Percentiles rank a stretch among this genome's conserved stretches.
Conservation (phyloP, 2,888 invertebrate genomes). For the Ennomos fuscantarius region DNA sequence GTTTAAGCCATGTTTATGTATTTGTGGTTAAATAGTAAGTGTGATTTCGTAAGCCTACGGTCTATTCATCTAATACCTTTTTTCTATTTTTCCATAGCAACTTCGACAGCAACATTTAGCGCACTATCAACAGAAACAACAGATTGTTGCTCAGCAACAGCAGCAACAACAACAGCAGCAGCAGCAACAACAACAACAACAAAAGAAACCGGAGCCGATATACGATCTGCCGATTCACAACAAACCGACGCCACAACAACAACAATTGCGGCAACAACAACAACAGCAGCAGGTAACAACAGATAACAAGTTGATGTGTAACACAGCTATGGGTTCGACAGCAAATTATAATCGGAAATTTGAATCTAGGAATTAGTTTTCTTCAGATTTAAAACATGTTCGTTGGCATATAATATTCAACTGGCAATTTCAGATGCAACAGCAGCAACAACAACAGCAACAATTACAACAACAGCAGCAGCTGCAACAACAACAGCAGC, state of each 20-base stretch:
- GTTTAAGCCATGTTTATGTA: too few species aligned
- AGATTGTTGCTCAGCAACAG: conserved; percentile 37
- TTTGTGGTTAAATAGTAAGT: too few species aligned
- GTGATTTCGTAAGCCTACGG: too few species aligned
- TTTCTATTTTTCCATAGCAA: conserved; percentile 45
- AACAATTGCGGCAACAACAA: conserved; percentile 44
- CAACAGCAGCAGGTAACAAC: conserved; percentile 40
- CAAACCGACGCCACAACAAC: conserved; percentile 70
- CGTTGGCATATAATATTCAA: too few species aligned
- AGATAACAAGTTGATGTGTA: conserved; percentile 37
- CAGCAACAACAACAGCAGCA: conserved; percentile 30
- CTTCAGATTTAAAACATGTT: too few species aligned
- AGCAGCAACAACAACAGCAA: conserved; percentile 39
- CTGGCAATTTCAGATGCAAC: conserved; percentile 34
- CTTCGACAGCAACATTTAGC: conserved; percentile 53
- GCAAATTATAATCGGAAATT: too few species aligned
- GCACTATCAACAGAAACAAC: conserved; percentile 46
- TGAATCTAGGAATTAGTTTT: too few species aligned
- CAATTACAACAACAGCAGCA: conserved; percentile 35
- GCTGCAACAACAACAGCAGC: conserved; percentile 29
- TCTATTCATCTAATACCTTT: too few species aligned
- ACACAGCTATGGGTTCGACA: conserved; percentile 38
- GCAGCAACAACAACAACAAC: conserved; percentile 50
- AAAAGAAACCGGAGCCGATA: conserved; percentile 75
- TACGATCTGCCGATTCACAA: conserved; percentile 79